Base-by-base conservation (phyloP, 2,888 invertebrate genomes). In the Neoaliturus tenellus region DNA sequence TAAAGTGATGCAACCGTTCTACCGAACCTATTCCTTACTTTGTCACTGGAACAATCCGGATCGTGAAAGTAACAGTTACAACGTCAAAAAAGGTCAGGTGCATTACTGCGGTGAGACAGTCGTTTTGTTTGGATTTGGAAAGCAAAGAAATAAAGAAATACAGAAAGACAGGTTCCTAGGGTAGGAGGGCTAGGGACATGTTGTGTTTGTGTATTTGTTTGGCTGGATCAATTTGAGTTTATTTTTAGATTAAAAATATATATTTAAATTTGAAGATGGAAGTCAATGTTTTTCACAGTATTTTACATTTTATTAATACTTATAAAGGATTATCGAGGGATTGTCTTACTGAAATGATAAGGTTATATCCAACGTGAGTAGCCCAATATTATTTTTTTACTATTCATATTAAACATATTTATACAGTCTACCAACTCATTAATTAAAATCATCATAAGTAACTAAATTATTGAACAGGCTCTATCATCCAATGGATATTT, bases 361-460 rank as follows among this genome's bases (percentile, higher is more conserved):
- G 23, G n/a, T 25, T 62, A 23, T 35, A 81, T 28, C 81, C 81
- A 81, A 62, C 41, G 81, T 81, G 23, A 81, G 62, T 62, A n/a
- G n/a, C n/a, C n/a, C n/a, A n/a, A n/a, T n/a, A n/a, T n/a, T n/a
- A n/a, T n/a, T n/a, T n/a, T n/a, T n/a, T n/a, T n/a, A n/a, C n/a
- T n/a, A n/a, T n/a, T n/a, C n/a, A n/a, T n/a, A n/a, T n/a, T n/a
- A n/a, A n/a, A n/a, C n/a, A n/a, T n/a, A n/a, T n/a, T n/a, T n/a
- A n/a, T n/a, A n/a, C n/a, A n/a, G n/a, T n/a, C 6, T 10, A 25
- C 28, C 6, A 25, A 35, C 10, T 8, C 5, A 14, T 1, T 41
- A 14, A 44, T 25, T 25, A 62, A 62, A 6, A 3, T 28, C 6
- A 6, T 28, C 6, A 6, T 55, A 55, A n/a, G 55, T 55, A 10